Evolutionary conservation across 2,888 invertebrate genomes (phyloP).

Genomic region (Mimumesa dahlbomi): DNA sequence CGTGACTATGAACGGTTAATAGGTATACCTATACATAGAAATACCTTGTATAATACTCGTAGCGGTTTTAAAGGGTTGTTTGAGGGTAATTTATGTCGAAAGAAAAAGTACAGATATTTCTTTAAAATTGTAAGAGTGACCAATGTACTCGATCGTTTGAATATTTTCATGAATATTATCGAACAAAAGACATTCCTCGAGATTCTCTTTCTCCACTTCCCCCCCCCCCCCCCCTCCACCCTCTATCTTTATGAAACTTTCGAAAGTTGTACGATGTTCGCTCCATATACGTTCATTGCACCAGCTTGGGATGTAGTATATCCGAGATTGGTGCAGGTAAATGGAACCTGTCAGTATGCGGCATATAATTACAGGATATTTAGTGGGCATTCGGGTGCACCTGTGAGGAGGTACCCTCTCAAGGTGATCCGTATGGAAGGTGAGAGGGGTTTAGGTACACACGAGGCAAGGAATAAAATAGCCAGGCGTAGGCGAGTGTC

Average conservation of each 20-base stretch:
- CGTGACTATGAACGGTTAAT: no score
- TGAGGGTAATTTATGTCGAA: no score
- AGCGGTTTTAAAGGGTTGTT: no score
- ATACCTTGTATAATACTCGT: no score
- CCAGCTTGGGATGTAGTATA: conserved; percentile 60
- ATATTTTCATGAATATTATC: no score
- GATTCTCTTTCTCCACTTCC: no score
- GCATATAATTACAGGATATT: conserved; percentile 75
- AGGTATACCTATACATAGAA: no score
- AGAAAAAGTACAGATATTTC: no score
- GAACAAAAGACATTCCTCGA: no score
- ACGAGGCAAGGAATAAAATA: conserved; percentile 64
- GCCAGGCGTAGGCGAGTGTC: conserved; percentile 75
- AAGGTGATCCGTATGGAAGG: conserved; percentile 47
- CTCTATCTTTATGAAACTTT: conserved; percentile 10
- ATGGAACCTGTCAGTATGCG: conserved; percentile 63
- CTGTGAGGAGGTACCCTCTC: conserved; percentile 67
- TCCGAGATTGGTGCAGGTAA: conserved; percentile 64
- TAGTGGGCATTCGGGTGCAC: conserved; percentile 71
- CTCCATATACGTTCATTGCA: conserved; percentile 37
- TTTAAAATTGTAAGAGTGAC: no score
- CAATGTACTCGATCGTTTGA: no score
- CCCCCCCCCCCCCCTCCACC: no score
- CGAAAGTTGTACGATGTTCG: conserved; percentile 19
- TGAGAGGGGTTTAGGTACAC: conserved; percentile 47